Evolutionary conservation across 2,113 vertebrate genomes (phyloP), one percentile per base, ranked within the genome.

Genomic region (Antechinus stuartii): DNA sequence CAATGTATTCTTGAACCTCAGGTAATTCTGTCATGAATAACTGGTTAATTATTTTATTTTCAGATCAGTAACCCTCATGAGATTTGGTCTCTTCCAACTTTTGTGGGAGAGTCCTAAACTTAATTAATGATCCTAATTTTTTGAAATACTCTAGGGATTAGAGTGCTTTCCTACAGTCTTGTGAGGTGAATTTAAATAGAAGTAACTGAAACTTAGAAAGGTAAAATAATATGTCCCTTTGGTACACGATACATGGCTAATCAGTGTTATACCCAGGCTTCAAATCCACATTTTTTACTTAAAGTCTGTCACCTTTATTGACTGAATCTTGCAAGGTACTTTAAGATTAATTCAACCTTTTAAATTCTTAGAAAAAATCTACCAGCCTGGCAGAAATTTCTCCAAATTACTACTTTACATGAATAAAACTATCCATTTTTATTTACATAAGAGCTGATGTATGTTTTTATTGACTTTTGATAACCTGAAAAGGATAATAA

Each of bases 1-100:
- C 89, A 95, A 91, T 92, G 54, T 19, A 47, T 95, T 95, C 5
- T 84, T 84, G 68, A 42, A 84, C 19, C n/a, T 84, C 35, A 42
- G 14, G 68, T 84, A 42, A 84, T 42, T 2, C 35, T 42, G 68
- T n/a, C 35, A 84, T 84, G n/a, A 35, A 42, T 42, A 42, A 91
- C 95, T 42, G 49, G 8, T 91, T 95, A 56, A 76, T 89, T 91
- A 30, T 35, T 93, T 94, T 96, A 35, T 84, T 92, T n/a, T 94
- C 42, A 56, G 23, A 35, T 91, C 30, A 56, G 55, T 91, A 93
- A 61, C 49, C 24, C 89, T 94, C 35, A 14, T 91, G 24, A 94
- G 19, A 23, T 68, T 25, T 90, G 47, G 92, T 96, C 95, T 92
- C 19, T 95, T 94, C 25, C 95, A 47, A 68, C 0, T n/a, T 55